Evolutionary conservation across 2,113 vertebrate species (phyloP).

Genomic region (Pontoporia blainvillei): DNA sequence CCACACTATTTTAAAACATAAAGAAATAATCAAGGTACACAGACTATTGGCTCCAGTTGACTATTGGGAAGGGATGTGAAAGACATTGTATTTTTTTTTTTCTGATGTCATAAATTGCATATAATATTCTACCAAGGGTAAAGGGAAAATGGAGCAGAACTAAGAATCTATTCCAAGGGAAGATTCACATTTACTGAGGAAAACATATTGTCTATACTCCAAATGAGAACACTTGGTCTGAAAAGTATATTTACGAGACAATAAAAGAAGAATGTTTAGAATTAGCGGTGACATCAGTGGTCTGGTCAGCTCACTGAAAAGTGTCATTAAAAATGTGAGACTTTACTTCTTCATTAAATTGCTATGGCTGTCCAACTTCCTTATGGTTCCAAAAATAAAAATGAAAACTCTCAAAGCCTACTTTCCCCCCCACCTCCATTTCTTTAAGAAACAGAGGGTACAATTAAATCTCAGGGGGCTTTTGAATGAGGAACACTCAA

Average conservation of each 20-base stretch:
- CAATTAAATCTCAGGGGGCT: background rate
- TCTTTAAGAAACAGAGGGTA: background rate
- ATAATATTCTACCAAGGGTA: background rate
- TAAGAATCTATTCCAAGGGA: background rate
- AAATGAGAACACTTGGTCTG: background rate
- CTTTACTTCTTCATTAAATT: background rate
- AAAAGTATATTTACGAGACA: background rate
- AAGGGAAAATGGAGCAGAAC: background rate
- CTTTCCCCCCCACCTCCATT: background rate
- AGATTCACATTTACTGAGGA: background rate
- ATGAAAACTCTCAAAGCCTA: background rate
- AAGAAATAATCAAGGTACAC: background rate
- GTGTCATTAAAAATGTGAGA: background rate
- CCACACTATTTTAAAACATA: background rate
- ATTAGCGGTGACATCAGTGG: background rate
- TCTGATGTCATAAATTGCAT: background rate
- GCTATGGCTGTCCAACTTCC: background rate
- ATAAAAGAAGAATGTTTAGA: background rate
- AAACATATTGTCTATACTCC: background rate
- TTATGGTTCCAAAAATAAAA: background rate
- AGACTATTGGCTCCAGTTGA: background rate
- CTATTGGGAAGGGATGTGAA: background rate
- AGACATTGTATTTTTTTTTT: background rate
- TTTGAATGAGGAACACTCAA: conserved; percentile 30
- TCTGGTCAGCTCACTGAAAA: background rate